A percentile compares a stretch with the other conserved stretches of the same genome.
These are phyloP conservation scores for Rhinogobius similis DNA, from an alignment of 2,113 vertebrate species.

Conservation along the genomic window DNA sequence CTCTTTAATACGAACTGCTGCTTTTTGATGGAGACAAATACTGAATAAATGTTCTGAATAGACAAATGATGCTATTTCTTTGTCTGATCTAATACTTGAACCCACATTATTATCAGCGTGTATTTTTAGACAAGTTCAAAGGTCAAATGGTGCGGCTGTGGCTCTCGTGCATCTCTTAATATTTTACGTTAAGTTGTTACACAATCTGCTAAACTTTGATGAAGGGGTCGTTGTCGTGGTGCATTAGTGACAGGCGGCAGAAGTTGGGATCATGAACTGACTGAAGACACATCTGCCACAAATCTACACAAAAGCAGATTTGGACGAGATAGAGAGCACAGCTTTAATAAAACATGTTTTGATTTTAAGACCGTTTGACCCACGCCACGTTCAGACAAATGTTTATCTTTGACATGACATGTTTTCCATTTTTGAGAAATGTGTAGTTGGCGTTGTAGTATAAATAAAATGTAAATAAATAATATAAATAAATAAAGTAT, in stretches of 20 bases:
- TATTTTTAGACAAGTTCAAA: neutral
- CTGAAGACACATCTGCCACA: slow-evolving; percentile 47
- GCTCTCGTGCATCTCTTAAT: neutral
- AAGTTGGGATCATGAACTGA: slow-evolving; percentile 17
- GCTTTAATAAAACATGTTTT: slow-evolving; percentile 16
- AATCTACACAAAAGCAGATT: slow-evolving; percentile 43
- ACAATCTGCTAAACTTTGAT: slow-evolving; percentile 2
- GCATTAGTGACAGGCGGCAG: neutral
- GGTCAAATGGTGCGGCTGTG: neutral
- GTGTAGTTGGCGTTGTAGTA: too few species aligned
- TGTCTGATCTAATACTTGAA: neutral
- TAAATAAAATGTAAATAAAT: too few species aligned
- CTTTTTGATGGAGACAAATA: too few species aligned
- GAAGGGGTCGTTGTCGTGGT: neutral
- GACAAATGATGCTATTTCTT: too few species aligned
- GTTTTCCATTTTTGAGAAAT: too few species aligned
- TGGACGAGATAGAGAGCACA: slow-evolving; percentile 22
- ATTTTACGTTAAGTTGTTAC: neutral
- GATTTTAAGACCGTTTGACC: neutral
- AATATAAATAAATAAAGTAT: too few species aligned
- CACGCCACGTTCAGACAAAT: too few species aligned
- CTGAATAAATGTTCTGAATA: too few species aligned
- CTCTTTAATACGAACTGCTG: too few species aligned
- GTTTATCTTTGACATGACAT: too few species aligned
- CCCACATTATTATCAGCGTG: neutral